Conservation (phyloP, 2,888 invertebrate species). For the Oscheius onirici region DNA sequence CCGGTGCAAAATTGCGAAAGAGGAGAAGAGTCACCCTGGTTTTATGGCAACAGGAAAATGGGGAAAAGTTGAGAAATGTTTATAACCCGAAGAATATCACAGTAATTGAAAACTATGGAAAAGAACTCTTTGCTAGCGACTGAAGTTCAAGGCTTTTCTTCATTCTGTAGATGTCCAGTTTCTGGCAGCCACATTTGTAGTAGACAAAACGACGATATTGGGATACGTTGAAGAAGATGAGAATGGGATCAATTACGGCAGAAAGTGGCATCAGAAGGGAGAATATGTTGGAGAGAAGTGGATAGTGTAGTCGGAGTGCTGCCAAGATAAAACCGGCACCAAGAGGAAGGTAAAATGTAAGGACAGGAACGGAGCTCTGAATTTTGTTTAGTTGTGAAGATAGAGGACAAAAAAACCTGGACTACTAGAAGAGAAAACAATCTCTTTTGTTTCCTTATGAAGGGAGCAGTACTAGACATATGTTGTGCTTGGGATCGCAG, state of each 20-base stretch:
- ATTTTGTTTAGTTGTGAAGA: not conserved
- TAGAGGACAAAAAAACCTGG: too few species aligned
- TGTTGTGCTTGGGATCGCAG: conserved; percentile 1
- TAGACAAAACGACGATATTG: conserved; percentile 10
- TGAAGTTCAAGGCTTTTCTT: not conserved
- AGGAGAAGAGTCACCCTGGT: not conserved
- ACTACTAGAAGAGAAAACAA: conserved; percentile 8
- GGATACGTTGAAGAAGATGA: conserved; percentile 11
- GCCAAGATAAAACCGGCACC: not conserved
- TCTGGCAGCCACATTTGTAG: not conserved
- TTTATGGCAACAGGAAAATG: not conserved
- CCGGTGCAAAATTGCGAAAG: conserved; percentile 6
- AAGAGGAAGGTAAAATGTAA: conserved; percentile 6
- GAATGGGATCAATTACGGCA: not conserved
- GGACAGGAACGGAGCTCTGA: not conserved
- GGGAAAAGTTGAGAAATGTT: too few species aligned
- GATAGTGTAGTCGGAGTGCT: not conserved
- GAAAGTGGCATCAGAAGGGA: not conserved
- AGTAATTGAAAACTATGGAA: too few species aligned
- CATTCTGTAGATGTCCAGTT: conserved; percentile 1
- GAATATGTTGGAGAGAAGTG: not conserved
- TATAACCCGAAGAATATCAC: too few species aligned
- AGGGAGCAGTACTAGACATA: not conserved
- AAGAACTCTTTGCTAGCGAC: not conserved
- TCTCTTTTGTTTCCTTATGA: not conserved